A percentile compares a stretch with the other conserved stretches of the same genome.
Evolutionary conservation across 2,888 invertebrate species (phyloP).

Genomic region (Xanthorhoe designata): DNA sequence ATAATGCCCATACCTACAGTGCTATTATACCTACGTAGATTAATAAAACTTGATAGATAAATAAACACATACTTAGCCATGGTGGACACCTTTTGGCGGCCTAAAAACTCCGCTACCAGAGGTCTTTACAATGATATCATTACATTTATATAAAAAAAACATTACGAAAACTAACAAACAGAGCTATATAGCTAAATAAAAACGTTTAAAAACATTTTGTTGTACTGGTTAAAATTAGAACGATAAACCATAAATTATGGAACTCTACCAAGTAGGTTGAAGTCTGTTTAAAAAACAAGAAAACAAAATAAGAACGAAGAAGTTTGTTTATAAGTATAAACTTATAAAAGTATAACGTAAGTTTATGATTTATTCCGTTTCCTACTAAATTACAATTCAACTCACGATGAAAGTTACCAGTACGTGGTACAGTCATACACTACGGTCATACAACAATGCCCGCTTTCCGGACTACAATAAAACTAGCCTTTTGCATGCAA

Average conservation of each 20-base stretch:
- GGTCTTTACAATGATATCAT: no score
- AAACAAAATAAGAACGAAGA: not conserved
- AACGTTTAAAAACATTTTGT: not conserved
- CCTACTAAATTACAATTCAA: constrained; percentile 43
- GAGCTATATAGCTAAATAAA: no score
- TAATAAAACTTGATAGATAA: no score
- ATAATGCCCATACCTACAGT: no score
- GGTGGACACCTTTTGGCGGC: no score
- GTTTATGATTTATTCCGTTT: constrained; percentile 30
- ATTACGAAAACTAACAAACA: no score
- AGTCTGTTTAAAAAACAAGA: not conserved
- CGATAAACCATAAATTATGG: not conserved
- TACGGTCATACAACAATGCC: constrained; percentile 49
- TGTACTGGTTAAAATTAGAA: not conserved
- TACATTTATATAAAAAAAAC: no score
- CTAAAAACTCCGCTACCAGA: no score
- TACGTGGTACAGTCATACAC: constrained; percentile 47
- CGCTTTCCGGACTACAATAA: constrained; percentile 49
- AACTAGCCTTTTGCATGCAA: constrained; percentile 69
- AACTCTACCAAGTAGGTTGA: not conserved
- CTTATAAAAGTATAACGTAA: not conserved
- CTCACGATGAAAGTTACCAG: constrained; percentile 42
- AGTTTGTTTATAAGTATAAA: not conserved
- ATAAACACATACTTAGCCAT: no score
- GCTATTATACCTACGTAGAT: not conserved